A percentile compares a stretch with the other conserved stretches of the same genome.
Conservation (phyloP, 2,888 invertebrate genomes). For the Cheilosia vernalis region DNA sequence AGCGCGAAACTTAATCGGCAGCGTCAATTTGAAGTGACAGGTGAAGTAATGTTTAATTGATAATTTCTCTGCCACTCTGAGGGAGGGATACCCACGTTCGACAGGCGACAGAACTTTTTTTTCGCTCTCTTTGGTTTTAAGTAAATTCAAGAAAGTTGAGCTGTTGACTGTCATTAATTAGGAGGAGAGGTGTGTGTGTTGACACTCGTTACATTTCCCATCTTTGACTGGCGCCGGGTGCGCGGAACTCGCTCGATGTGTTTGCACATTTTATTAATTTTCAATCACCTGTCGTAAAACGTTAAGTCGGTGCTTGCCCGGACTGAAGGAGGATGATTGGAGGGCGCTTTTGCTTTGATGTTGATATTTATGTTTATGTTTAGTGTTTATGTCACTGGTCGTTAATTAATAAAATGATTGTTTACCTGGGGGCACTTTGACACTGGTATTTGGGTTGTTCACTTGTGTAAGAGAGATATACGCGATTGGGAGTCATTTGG, state of each 20-base stretch:
- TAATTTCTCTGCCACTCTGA: conserved; percentile 23
- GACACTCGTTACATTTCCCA: conserved; percentile 38
- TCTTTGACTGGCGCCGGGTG: background rate
- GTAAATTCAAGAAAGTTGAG: conserved; percentile 38
- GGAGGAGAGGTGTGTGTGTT: conserved; percentile 15
- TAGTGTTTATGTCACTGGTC: conserved; percentile 51
- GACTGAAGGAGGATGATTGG: conserved; percentile 7
- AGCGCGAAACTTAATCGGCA: conserved; percentile 59
- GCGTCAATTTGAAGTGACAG: conserved; percentile 61
- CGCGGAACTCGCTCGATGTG: background rate
- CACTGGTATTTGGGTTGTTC: conserved; percentile 25
- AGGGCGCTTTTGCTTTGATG: conserved; percentile 42
- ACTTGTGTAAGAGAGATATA: background rate
- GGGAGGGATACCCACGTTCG: background rate
- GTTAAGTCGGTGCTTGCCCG: conserved; percentile 31
- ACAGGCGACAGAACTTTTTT: background rate
- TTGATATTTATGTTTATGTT: conserved; percentile 37
- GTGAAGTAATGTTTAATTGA: conserved; percentile 58
- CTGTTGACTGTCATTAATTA: conserved; percentile 53
- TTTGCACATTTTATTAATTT: conserved; percentile 59
- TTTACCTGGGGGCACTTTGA: conserved; percentile 37
- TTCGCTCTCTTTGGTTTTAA: background rate
- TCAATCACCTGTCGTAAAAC: conserved; percentile 69
- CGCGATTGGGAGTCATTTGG: background rate
- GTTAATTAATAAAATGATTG: conserved; percentile 63